Conservation (phyloP, 2,888 invertebrate species). For the Xestobium rufovillosum region DNA sequence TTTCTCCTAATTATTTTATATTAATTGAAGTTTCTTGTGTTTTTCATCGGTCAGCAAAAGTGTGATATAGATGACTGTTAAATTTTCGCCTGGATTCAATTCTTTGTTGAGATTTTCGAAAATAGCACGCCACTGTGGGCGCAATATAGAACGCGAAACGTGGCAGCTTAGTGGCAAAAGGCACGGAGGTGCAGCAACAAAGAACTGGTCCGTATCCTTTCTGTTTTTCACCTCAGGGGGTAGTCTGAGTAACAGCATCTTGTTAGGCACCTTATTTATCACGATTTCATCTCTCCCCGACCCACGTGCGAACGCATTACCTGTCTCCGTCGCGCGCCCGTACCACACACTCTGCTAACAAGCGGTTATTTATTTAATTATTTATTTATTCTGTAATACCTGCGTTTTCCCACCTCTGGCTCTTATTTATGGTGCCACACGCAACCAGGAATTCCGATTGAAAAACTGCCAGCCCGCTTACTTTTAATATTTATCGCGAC, state of each 20-base stretch:
- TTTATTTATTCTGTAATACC: conserved; percentile 47
- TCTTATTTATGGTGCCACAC: conserved; percentile 46
- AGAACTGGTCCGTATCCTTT: conserved; percentile 26
- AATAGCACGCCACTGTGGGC: no score
- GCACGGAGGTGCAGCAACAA: no score
- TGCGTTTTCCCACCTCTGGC: conserved; percentile 44
- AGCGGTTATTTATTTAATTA: conserved; percentile 47
- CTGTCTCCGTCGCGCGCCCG: conserved; percentile 17
- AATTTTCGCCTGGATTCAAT: no score
- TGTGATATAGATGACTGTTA: no score
- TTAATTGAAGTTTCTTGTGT: no score
- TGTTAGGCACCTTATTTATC: conserved; percentile 45
- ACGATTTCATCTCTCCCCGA: conserved; percentile 30
- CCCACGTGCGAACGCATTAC: conserved; percentile 9
- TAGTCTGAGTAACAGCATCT: conserved; percentile 43
- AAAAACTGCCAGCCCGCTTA: no score
- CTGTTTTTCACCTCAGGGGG: conserved; percentile 43
- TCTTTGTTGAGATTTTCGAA: no score
- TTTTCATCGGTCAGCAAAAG: no score
- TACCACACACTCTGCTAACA: conserved; percentile 45
- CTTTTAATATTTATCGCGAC: no score
- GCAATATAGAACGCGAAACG: no score
- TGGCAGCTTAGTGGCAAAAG: no score
- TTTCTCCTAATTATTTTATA: no score
- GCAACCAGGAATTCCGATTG: conserved; percentile 40